Base-by-base conservation (phyloP, 92 coral and sea anemone species). In the Epizoanthus rinbou region DNA sequence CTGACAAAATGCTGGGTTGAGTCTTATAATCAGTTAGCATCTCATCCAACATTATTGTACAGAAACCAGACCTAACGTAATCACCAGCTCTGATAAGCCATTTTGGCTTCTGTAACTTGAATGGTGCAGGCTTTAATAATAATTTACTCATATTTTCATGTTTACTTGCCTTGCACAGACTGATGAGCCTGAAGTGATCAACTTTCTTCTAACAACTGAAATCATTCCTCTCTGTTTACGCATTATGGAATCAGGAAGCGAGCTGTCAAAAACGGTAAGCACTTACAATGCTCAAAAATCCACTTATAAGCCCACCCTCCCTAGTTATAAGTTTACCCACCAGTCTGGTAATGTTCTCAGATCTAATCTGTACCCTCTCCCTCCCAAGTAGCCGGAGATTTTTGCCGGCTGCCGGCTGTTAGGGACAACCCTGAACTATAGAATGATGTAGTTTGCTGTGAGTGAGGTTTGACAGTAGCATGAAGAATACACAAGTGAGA, bases 171-270 rank as follows among this genome's bases (percentile, higher is more conserved):
- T 50, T 47, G 81, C 80, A 17, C 74, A 96, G 99, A 96, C 99
- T 62, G 99, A 96, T 75, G 99, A 96, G 70, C 94, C 99, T 39
- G 99, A 96, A 81, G 99, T 96, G 45, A 96, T 96, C 23, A 96
- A 93, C 83, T 96, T 96, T 83, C 87, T 96, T 59, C 88, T 96
- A 66, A 96, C 99, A 70, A 96, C 99, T 81, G 99, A 96, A 70
- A 96, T 96, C 18, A 96, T 96, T 73, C 99, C 99, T 0, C 80
- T 96, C 60, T 96, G 98, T 80, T 88, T 95, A 24, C 86, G 98
- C 57, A 95, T 95, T 50, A 95, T 95, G 98, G 98, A 95, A 66
- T 93, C 98, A 62, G 98, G 98, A 67, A 95, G 98, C 87, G 98
- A 95, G 76, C 91, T 95, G 13, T 95, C 98, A 37, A 95, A 93